phyloP scores from a whole-genome alignment of 2,888 invertebrate genomes.

The Epinotia ramella region DNA sequence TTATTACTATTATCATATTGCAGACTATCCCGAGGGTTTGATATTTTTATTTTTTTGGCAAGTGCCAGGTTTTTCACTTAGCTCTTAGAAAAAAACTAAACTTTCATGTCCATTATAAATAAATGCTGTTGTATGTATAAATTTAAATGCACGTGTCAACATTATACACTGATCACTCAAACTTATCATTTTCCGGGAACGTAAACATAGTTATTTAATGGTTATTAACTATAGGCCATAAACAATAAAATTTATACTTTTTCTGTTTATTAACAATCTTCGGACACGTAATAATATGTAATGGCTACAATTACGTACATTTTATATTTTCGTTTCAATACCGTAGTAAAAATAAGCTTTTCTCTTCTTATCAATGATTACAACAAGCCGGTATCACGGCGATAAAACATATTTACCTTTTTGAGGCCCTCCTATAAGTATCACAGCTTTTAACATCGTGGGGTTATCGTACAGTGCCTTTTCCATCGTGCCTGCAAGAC shows the following conservation, averaged over 20 bases:
- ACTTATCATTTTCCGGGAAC: background rate
- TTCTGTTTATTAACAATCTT: background rate
- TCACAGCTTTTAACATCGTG: conserved; percentile 92
- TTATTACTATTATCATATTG: too few species aligned
- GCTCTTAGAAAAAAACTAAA: too few species aligned
- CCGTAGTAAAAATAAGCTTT: background rate
- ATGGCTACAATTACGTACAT: background rate
- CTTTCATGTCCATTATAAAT: too few species aligned
- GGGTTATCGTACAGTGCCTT: conserved; percentile 22
- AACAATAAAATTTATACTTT: background rate
- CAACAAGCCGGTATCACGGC: conserved; percentile 59
- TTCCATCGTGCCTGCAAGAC: conserved; percentile 14
- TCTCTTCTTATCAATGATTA: conserved; percentile 2
- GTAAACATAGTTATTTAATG: background rate
- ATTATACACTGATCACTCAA: too few species aligned
- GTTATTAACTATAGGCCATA: background rate
- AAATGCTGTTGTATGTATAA: too few species aligned
- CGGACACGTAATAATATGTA: background rate
- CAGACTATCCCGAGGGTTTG: too few species aligned
- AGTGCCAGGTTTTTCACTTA: too few species aligned
- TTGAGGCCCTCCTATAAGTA: conserved; percentile 96
- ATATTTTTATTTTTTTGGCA: too few species aligned
- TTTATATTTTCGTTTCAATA: background rate
- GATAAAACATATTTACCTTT: conserved; percentile 89
- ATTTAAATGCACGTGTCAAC: too few species aligned